Base-by-base conservation (phyloP, 2,888 invertebrate genomes). In the Stratiomys singularior region DNA sequence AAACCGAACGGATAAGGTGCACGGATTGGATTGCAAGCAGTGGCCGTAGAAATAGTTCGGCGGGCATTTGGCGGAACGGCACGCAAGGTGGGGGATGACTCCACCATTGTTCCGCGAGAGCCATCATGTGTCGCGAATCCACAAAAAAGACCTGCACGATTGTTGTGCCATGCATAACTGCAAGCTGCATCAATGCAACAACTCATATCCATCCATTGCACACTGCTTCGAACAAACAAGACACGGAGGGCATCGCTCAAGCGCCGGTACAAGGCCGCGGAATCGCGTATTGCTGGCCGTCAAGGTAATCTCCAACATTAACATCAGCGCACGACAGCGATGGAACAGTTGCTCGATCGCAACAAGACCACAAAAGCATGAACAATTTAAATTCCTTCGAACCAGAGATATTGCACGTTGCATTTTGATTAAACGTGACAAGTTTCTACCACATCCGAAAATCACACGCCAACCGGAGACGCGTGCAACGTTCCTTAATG, bases 31-130 rank as follows among this genome's bases (percentile, higher is more conserved):
- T 25, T 60, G 60, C 37, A 9, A 37, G 37, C 60, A 60, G 23
- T 60, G 60, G 9, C 11, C n/a, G n/a, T n/a, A n/a, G 13, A 7
- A 25, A 27, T 27, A 47, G 13, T 69, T 69, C 47, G 46, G 69
- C 69, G 30, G 30, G 69, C 47, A 69, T 44, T 46, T 69, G 69
- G 69, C 69, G 69, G 69, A 69, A 69, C 69, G 46, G 30, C 13
- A 37, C 37, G 11, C 18, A 3, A 23, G 3, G 23, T 30, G 69
- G 25, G 2, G 47, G 37, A n/a, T n/a, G n/a, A n/a, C n/a, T n/a
- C 9, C 69, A 21, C 4, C 15, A 27, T 23, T 28, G 64, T 44
- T 46, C 27, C 67, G 21, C 46, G 15, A 60, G 23, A 13, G 21
- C 23, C 25, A 25, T 60, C 44, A 27, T 67, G 67, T 46, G 18